Evolutionary conservation across 2,113 vertebrate species (phyloP), one percentile per base, ranked within the genome.

Genomic region (Turnix velox): DNA sequence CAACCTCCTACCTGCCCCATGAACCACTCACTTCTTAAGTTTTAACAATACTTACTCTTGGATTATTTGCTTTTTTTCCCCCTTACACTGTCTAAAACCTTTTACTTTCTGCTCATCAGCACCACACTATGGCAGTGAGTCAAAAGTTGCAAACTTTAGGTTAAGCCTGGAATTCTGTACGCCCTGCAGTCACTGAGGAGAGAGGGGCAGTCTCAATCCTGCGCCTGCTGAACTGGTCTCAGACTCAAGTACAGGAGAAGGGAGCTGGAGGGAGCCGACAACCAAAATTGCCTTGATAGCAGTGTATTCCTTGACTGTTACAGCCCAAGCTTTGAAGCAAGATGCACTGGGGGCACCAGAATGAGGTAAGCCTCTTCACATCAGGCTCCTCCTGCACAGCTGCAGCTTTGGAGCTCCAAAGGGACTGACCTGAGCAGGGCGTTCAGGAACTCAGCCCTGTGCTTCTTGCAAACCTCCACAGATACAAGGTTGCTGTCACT

Each of bases 121-220:
- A 22, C 35, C 5, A 7, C 8, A 2, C 23, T 19, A 5, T 48
- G 57, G 67, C 30, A 33, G 6, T 24, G 14, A 9, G 30, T 62
- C 30, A 19, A 3, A 45, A 87, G 19, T 6, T 15, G 25, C 25
- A 66, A 40, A 28, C 77, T 66, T 69, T 35, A 61, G 45, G 12
- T 18, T 69, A 11, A 45, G 31, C 61, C 54, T 69, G 35, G 11
- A 48, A 39, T 43, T 68, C 33, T 42, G 39, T 55, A 31, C 13
- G 13, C 1, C 7, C 24, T 12, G 39, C 0, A 0, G 40, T 49
- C 15, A 27, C 40, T 11, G 40, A 49, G 27, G 31, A 10, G 24
- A 59, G 43, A 12, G n/a, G 31, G 19, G 18, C 30, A 23, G 28
- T 24, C 79, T 40, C 48, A 33, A 42, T 19, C 48, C 19, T 8